Evolutionary conservation across 2,113 vertebrate species (phyloP).

Genomic region (Sphaerodactylus townsendi): DNA sequence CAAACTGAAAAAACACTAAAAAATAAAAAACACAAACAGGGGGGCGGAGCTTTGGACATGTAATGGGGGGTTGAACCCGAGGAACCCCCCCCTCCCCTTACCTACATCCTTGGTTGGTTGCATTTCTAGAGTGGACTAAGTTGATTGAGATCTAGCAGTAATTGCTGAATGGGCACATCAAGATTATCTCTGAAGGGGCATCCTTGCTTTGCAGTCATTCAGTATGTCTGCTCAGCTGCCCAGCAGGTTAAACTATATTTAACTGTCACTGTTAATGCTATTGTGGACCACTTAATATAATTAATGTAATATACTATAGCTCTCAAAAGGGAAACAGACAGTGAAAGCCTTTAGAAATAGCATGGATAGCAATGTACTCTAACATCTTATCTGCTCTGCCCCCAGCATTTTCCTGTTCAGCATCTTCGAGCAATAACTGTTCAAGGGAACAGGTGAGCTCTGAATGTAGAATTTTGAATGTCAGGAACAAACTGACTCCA

Average conservation of each 20-base stretch:
- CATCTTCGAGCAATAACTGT: not conserved
- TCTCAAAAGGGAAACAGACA: not conserved
- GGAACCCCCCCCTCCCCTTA: too few species aligned
- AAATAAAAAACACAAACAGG: too few species aligned
- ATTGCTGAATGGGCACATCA: too few species aligned
- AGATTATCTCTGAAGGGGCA: too few species aligned
- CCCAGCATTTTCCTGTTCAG: not conserved
- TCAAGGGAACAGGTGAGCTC: conserved; percentile 16
- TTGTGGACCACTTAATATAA: not conserved
- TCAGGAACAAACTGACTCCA: not conserved
- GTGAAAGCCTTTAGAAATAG: not conserved
- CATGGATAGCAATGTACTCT: not conserved
- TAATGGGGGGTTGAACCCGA: too few species aligned
- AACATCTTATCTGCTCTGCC: not conserved
- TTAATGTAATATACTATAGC: not conserved
- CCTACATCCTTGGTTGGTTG: too few species aligned
- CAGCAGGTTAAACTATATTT: not conserved
- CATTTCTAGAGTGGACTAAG: too few species aligned
- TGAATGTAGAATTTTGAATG: not conserved
- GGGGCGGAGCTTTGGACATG: too few species aligned
- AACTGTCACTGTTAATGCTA: not conserved
- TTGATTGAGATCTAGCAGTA: too few species aligned
- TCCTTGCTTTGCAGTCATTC: not conserved
- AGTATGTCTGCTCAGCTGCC: not conserved
- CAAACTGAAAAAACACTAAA: too few species aligned